Percentiles rank a stretch among this genome's conserved stretches.
Evolutionary conservation across 1,140 invertebrate genomes (phyloP).

Genomic region (Paracyclopina nana): DNA sequence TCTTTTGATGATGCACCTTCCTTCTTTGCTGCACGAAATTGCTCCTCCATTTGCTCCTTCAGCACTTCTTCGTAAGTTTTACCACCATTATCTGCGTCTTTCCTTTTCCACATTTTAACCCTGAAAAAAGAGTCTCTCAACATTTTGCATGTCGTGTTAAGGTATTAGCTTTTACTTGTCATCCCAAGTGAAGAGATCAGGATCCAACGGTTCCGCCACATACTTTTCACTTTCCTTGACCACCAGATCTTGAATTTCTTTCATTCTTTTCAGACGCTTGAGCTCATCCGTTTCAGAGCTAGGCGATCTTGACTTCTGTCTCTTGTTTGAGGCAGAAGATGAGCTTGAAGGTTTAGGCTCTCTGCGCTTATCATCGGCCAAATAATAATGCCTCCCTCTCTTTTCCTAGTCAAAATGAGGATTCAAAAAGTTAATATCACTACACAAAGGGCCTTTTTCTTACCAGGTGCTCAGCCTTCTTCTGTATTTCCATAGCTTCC

Average conservation of each 20-base stretch:
- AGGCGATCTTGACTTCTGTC: not conserved
- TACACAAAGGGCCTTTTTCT: not conserved
- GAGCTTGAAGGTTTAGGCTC: not conserved
- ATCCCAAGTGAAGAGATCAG: not conserved
- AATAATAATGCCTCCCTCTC: not conserved
- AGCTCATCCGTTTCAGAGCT: not conserved
- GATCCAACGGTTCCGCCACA: not conserved
- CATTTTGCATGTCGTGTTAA: not conserved
- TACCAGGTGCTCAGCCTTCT: not conserved
- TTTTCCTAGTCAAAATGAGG: not conserved
- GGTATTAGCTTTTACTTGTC: not conserved
- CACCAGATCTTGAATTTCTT: conserved; percentile 6
- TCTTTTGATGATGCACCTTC: not conserved
- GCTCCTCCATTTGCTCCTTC: not conserved
- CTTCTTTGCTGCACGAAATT: not conserved
- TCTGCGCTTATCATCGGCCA: not conserved
- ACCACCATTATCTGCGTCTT: not conserved
- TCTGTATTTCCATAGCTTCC: conserved; percentile 2
- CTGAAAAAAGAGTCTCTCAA: not conserved
- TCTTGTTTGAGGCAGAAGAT: not conserved
- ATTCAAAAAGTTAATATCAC: not conserved
- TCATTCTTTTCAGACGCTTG: not conserved
- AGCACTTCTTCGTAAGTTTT: not conserved
- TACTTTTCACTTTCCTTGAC: conserved; percentile 7
- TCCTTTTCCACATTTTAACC: not conserved